Evolutionary conservation across 2,797 vertebrate species (phyloP).

Genomic region (Catamblyrhynchus diadema): DNA sequence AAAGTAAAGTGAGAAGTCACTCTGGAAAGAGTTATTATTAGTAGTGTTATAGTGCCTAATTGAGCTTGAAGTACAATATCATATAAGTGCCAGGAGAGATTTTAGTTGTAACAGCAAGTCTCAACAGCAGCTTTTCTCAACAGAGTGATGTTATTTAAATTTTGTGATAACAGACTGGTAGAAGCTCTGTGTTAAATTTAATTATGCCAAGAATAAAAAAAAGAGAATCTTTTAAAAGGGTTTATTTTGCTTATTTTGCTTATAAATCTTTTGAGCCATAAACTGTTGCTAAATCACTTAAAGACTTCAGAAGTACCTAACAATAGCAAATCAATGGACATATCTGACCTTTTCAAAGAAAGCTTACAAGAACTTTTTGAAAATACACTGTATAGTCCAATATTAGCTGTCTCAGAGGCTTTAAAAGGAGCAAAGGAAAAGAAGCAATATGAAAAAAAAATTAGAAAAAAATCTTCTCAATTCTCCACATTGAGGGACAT

Average conservation of each 20-base stretch:
- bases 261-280: background rate
- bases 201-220: background rate
- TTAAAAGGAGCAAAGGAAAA: background rate
- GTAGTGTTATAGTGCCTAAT: background rate
- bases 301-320: background rate
- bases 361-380: background rate
- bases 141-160: background rate
- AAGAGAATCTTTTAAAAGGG: fast-evolving
- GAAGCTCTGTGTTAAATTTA: background rate
- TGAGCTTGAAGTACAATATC: background rate
- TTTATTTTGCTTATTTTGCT: background rate
- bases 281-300: background rate
- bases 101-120: background rate
- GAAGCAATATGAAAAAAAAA: background rate
- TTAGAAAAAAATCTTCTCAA: background rate
- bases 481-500: background rate
- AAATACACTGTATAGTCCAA: background rate
- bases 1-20: background rate
- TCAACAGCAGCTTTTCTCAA: background rate
- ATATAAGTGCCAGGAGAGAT: background rate
- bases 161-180: background rate
- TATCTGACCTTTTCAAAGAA: background rate
- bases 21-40: background rate
- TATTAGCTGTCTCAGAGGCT: background rate
- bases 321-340: background rate